A percentile compares a stretch with the other conserved stretches of the same genome.
phyloP scores from a whole-genome alignment of 2,113 vertebrate species.

The Bos taurus region ARS-UCD2.0 NC_037328.1:40930501-40931000 shows the following conservation, averaged over 20 bases:
- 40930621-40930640: neutral
- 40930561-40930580: neutral
- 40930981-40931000: neutral
- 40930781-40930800: accelerated
- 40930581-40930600: neutral
- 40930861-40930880: too few species aligned
- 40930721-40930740: neutral
- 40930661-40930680: neutral
- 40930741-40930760: neutral
- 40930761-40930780: neutral
- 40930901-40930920: neutral
- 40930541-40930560: neutral
- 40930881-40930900: neutral
- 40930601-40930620: neutral
- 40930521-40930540: constrained; percentile 57
- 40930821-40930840: neutral
- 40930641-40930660: neutral
- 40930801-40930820: neutral
- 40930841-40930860: neutral
- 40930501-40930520: constrained; percentile 86
- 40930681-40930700: neutral
- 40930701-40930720: neutral
- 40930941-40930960: neutral
- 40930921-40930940: neutral
- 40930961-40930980: neutral